These are phyloP conservation scores for Aviceda cuculoides DNA, from an alignment of 2,797 vertebrate species.

Conservation along the genomic window DNA sequence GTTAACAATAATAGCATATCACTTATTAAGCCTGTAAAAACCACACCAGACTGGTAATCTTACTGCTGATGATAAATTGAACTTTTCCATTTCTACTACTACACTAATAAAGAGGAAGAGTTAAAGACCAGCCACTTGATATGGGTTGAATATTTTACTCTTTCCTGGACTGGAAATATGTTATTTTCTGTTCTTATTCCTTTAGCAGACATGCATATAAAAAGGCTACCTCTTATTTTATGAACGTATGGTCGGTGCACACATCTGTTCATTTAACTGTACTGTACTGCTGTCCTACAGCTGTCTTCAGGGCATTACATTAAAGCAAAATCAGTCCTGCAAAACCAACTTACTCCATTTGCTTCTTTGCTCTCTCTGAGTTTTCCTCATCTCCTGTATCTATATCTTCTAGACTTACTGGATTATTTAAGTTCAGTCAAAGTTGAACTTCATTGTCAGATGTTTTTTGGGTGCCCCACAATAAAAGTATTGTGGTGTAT, in stretches of 20 bases:
- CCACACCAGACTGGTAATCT: background rate
- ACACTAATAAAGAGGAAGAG: background rate
- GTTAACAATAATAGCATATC: background rate
- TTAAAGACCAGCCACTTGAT: background rate
- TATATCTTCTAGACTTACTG: background rate
- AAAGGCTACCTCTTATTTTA: conserved; percentile 20
- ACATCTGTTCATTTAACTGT: conserved; percentile 52
- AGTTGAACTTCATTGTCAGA: background rate
- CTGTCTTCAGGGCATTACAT: background rate
- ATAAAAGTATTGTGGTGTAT: background rate
- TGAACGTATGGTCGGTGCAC: background rate
- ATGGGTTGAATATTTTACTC: background rate
- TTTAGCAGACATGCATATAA: conserved; percentile 40
- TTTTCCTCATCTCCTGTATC: background rate
- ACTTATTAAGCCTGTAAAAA: background rate
- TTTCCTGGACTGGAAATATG: background rate
- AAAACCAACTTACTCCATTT: background rate
- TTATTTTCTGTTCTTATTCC: conserved; percentile 25
- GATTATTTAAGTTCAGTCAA: background rate
- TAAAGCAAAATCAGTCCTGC: background rate
- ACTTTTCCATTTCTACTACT: conserved; percentile 30
- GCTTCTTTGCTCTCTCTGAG: background rate
- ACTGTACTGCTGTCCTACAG: background rate
- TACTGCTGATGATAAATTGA: background rate
- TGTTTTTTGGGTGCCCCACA: background rate